Evolutionary conservation across 2,797 vertebrate species (phyloP).

Genomic region (Neosilurus hyrtlii): DNA sequence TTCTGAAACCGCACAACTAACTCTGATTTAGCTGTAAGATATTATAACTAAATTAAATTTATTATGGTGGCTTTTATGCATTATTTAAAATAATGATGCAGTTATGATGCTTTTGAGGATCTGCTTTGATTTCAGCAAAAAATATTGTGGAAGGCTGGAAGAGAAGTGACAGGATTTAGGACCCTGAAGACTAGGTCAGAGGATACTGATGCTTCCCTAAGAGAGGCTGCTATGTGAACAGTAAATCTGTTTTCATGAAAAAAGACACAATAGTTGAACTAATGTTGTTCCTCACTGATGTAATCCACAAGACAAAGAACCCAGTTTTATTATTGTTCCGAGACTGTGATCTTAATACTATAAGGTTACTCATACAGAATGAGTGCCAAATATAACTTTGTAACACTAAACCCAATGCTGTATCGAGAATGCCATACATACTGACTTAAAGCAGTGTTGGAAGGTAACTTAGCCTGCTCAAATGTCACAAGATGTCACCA

Average conservation of each 20-base stretch:
- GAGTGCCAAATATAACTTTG: not conserved
- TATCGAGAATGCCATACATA: not conserved
- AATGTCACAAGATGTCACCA: not conserved
- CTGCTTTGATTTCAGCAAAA: not conserved
- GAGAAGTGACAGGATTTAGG: not conserved
- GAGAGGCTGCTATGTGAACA: not conserved
- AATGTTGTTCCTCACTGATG: not conserved
- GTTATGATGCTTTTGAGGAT: conserved; percentile 6
- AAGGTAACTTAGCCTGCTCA: not conserved
- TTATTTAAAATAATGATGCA: not conserved
- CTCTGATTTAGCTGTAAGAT: conserved; percentile 2
- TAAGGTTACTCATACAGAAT: not conserved
- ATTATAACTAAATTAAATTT: not conserved
- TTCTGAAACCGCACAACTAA: not conserved
- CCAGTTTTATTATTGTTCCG: not conserved
- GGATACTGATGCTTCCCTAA: conserved; percentile 1
- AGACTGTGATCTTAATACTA: not conserved
- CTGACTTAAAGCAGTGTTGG: not conserved
- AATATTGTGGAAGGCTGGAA: not conserved
- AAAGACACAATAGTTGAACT: not conserved
- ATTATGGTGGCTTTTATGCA: not conserved
- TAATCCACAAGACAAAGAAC: not conserved
- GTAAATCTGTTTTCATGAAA: not conserved
- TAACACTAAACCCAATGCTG: not conserved
- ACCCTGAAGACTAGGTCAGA: conserved; percentile 13